These are phyloP conservation scores for Notolepis coatsorum DNA, from an alignment of 2,797 vertebrate species.

Conservation along the genomic window DNA sequence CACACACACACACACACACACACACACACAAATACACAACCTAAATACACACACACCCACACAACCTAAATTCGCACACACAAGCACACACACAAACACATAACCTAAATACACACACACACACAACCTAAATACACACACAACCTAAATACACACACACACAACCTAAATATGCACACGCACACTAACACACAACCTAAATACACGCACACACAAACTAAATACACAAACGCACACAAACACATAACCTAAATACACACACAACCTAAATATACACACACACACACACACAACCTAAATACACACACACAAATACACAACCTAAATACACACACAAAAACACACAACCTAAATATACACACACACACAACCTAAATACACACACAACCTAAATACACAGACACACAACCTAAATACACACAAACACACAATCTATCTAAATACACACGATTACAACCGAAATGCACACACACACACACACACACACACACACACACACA, in stretches of 20 bases:
- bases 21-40: background rate
- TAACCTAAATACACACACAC: background rate
- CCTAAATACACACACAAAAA: too few relatives aligned
- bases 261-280: background rate
- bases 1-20: background rate
- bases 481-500: background rate
- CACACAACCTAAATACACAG: background rate
- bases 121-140: background rate
- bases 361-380: background rate
- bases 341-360: background rate
- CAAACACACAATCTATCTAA: too few relatives aligned
- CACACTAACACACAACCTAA: background rate
- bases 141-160: background rate
- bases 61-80: background rate
- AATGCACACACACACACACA: background rate
- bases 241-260: background rate
- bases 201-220: background rate
- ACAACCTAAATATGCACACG: background rate
- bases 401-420: background rate
- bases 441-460: background rate
- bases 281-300: conserved; percentile 1
- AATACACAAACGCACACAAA: background rate
- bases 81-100: background rate
- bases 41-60: conserved; percentile 6
- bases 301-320: background rate